Evolutionary conservation across 2,797 vertebrate species (phyloP).

Genomic region (Chromis chromis): DNA sequence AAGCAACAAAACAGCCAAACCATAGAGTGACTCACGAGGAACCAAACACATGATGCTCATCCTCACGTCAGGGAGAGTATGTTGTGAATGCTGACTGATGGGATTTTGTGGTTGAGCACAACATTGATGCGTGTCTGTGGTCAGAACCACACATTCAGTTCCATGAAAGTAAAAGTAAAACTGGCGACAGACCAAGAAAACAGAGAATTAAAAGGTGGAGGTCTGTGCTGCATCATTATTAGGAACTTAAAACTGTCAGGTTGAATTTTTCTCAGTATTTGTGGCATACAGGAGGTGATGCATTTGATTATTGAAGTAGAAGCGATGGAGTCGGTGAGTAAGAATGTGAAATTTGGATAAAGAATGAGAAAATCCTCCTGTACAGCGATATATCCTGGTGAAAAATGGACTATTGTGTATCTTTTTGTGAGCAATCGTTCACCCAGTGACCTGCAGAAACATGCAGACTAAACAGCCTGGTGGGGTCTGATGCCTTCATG

Average conservation of each 20-base stretch:
- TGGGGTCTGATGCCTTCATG: conserved; percentile 45
- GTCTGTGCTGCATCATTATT: too few relatives aligned
- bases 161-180: not conserved
- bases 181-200: not conserved
- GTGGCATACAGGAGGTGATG: too few relatives aligned
- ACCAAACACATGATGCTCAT: conserved; percentile 7
- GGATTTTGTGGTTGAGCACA: conserved; percentile 11
- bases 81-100: conserved; percentile 29
- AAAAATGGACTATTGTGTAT: not conserved
- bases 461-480: conserved; percentile 71
- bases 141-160: conserved; percentile 10
- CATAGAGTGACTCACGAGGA: conserved; percentile 2
- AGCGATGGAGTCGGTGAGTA: not conserved
- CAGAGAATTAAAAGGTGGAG: too few relatives aligned
- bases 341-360: too few relatives aligned
- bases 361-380: not conserved
- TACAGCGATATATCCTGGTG: not conserved
- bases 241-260: too few relatives aligned
- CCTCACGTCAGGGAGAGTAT: conserved; percentile 4
- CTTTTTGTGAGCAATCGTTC: not conserved
- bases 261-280: too few relatives aligned
- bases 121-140: not conserved
- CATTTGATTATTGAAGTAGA: too few relatives aligned
- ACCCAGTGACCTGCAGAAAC: conserved; percentile 40
- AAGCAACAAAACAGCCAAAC: conserved; percentile 36